phyloP scores from a whole-genome alignment of 2,888 invertebrate species.

The Lathronympha strigana region DNA sequence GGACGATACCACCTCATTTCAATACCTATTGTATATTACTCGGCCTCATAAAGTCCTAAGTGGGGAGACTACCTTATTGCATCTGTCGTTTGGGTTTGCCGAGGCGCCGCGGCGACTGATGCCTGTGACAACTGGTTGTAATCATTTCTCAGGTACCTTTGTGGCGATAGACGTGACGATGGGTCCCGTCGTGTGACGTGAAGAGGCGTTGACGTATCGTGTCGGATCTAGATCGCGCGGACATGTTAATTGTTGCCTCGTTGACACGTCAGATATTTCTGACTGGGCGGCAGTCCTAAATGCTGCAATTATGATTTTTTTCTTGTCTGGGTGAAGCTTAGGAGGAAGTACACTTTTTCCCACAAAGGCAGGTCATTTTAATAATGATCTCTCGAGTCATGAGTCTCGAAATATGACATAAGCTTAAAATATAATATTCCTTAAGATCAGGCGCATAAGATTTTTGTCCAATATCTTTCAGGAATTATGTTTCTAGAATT shows the following conservation, averaged over 20 bases:
- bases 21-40: conserved; percentile 73
- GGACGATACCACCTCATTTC: conserved; percentile 75
- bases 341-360: neutral
- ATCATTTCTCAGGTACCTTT: conserved; percentile 41
- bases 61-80: conserved; percentile 61
- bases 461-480: too few species aligned
- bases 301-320: conserved; percentile 29
- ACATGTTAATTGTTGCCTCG: conserved; percentile 76
- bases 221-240: conserved; percentile 74
- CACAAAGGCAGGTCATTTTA: neutral
- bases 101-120: conserved; percentile 37
- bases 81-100: conserved; percentile 67
- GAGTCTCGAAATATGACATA: too few species aligned
- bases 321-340: neutral
- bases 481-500: too few species aligned
- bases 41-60: conserved; percentile 64
- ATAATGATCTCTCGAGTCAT: neutral
- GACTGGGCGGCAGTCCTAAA: conserved; percentile 20
- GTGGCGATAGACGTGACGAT: conserved; percentile 39
- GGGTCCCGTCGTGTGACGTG: conserved; percentile 66
- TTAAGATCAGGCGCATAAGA: too few species aligned
- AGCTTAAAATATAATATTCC: too few species aligned
- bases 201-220: conserved; percentile 73
- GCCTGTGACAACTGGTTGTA: conserved; percentile 39
- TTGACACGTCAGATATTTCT: conserved; percentile 21